Evolutionary conservation across 2,888 invertebrate species (phyloP), one percentile per base, ranked within the genome.

Genomic region (Microctonus brassicae): DNA sequence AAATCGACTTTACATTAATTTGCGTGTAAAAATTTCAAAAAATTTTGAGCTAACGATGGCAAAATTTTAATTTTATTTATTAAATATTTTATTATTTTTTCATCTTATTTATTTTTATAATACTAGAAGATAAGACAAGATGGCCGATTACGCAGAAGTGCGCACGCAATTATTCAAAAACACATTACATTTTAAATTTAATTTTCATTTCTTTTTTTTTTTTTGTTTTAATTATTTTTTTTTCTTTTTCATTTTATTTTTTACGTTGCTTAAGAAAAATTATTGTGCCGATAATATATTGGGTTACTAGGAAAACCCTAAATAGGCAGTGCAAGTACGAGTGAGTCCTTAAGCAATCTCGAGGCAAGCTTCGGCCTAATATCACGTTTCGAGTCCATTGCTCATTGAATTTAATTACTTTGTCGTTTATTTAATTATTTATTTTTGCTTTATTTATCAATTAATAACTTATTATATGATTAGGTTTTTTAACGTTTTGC

Each of bases 351-450:
- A 87, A 87, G 86, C 87, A 86, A 87, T 86, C 85, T 86, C 84
- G 86, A 87, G 87, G 87, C 87, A 86, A 87, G 85, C 87, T 85
- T 86, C 85, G 86, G 87, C 86, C 87, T 87, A 87, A 87, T 87
- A 87, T 87, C 87, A 87, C 87, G 86, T 85, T 86, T 86, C 84
- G 86, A 86, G 86, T 87, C 84, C 86, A 85, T 86, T 85, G 85
- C 87, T 87, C 86, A 81, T 86, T 80, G 78, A 78, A 47, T 47
- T 77, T 83, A 81, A 80, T 82, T 83, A 82, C 76, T 79, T 78
- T 75, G 73, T 74, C 72, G 73, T 70, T 73, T 69, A 58, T 60
- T 74, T 58, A 36, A 58, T 62, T 72, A 68, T 60, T 68, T 72
- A 73, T 72, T 73, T 77, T 78, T 78, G 76, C 69, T 74, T 79